Conservation (phyloP, 2,113 vertebrate genomes). For the Jaculus jaculus region DNA sequence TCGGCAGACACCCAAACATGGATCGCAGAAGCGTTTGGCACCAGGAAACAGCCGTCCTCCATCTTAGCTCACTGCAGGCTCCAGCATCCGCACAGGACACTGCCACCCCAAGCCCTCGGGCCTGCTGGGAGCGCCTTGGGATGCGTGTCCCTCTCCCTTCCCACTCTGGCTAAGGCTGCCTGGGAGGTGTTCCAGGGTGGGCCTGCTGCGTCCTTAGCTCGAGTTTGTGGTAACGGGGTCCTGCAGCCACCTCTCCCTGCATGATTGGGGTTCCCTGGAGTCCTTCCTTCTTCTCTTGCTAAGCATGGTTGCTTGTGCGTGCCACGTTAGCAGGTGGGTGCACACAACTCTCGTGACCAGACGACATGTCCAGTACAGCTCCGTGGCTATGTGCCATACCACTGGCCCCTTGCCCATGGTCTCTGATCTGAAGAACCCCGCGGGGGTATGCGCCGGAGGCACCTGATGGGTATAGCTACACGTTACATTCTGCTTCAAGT, state of each 20-base stretch:
- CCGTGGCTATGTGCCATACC: background rate
- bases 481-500: background rate
- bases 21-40: background rate
- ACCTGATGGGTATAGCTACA: background rate
- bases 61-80: background rate
- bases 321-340: background rate
- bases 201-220: background rate
- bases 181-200: background rate
- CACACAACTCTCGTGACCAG: background rate
- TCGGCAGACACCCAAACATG: background rate
- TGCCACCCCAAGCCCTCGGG: background rate
- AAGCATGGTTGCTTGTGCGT: background rate
- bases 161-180: background rate
- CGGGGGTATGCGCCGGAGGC: rapidly evolving
- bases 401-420: rapidly evolving
- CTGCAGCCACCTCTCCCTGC: background rate
- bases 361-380: rapidly evolving
- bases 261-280: background rate
- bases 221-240: rapidly evolving
- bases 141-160: background rate
- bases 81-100: background rate
- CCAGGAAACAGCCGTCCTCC: background rate
- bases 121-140: background rate
- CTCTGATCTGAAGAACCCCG: background rate
- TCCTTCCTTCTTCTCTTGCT: background rate